Base-by-base conservation (phyloP, 2,888 invertebrate species). In the Nezara viridula region DNA sequence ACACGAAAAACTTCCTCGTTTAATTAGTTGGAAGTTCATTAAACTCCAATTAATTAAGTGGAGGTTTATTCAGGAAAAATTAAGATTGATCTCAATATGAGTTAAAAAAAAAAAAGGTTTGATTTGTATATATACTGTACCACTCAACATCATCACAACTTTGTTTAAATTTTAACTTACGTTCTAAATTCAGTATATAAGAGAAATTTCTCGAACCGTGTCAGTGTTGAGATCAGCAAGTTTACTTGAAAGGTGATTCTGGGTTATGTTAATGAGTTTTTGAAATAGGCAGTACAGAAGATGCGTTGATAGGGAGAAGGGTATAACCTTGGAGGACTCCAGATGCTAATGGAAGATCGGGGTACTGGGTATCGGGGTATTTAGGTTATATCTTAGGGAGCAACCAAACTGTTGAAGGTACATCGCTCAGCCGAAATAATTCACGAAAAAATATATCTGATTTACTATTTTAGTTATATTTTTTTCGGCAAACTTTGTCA, bases 211-310 rank as follows among this genome's bases (percentile, higher is more conserved):
- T 19, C 16, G 21, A 37, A 37, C 19, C 37, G 0, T 73, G 19
- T 73, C 37, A 19, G 32, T 32, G 66, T 1, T 37, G 66, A 73
- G 66, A 73, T 73, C 66, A 73, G 66, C 32, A 19, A 16, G 9
- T 73, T 37, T 19, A 73, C 66, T 73, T 19, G 37, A 73, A 37
- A 73, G 66, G 66, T 73, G 66, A 73, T 73, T 73, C 66, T 73
- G 32, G 66, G 66, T 21, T 73, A 73, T 73, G 66, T 73, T 73
- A 73, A 73, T 73, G 66, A 73, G 66, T 73, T 73, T 73, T 73
- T 73, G 32, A 73, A 73, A 73, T 37, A 19, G 7, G 32, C 66
- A 7, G 37, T 73, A 73, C 32, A 73, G 66, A 60, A 37, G 66
- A 73, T 73, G 66, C 66, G 66, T 37, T 37, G 37, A 73, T 37